phyloP scores from a whole-genome alignment of 1,140 invertebrate genomes.

The Drosophila kohkoa region DNA sequence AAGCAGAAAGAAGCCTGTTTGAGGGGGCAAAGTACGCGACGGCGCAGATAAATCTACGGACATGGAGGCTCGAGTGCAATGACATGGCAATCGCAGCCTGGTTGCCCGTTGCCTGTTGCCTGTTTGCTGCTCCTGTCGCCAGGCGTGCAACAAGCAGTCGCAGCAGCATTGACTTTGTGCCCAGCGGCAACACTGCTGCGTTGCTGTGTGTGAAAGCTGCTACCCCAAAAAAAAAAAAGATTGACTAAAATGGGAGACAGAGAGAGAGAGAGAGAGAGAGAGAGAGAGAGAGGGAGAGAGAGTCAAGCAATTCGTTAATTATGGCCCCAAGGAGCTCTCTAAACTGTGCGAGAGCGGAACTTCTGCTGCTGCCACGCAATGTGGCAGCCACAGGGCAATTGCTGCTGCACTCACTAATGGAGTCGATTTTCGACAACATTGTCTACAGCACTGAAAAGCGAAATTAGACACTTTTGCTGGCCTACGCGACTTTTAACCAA shows the following conservation, averaged over 20 bases:
- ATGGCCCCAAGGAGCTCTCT: slow-evolving; percentile 61
- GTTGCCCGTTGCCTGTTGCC: slow-evolving; percentile 13
- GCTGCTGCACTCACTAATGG: slow-evolving; percentile 17
- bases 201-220: slow-evolving; percentile 39
- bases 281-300: background rate
- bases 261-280: background rate
- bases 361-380: slow-evolving; percentile 11
- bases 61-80: slow-evolving; percentile 5
- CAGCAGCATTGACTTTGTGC: slow-evolving; percentile 2
- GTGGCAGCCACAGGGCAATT: slow-evolving; percentile 14
- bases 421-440: slow-evolving; percentile 36
- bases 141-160: background rate
- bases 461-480: slow-evolving; percentile 81
- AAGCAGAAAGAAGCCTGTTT: slow-evolving; percentile 70
- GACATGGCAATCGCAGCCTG: background rate
- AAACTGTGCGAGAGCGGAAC: slow-evolving; percentile 25
- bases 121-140: slow-evolving; percentile 33
- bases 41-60: slow-evolving; percentile 69
- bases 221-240: slow-evolving; percentile 30
- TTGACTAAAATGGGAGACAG: slow-evolving; percentile 7
- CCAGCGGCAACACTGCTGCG: slow-evolving; percentile 9
- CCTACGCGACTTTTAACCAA: slow-evolving; percentile 7
- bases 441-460: slow-evolving; percentile 50
- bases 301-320: slow-evolving; percentile 57
- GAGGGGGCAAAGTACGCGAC: slow-evolving; percentile 74